A percentile compares a stretch with the other conserved stretches of the same genome.
These are phyloP conservation scores for Epirrhoe alternata DNA, from an alignment of 2,888 invertebrate genomes.

Conservation along the genomic window DNA sequence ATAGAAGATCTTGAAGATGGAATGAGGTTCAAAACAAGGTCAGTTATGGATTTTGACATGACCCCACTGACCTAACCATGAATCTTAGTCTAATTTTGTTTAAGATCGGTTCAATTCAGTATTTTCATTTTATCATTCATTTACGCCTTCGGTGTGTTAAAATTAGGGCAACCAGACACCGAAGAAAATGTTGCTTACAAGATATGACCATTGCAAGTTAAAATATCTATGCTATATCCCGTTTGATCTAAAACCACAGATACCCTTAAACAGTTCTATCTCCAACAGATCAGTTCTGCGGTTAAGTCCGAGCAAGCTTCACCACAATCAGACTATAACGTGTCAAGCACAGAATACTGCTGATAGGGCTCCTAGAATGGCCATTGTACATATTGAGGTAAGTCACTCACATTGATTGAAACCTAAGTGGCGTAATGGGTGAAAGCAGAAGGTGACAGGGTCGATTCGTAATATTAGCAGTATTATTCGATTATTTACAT, in stretches of 20 bases:
- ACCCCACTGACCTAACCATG: no score
- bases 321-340: conserved; percentile 96
- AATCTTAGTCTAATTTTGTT: no score
- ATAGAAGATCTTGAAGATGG: conserved; percentile 90
- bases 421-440: neutral
- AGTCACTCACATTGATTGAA: conserved; percentile 39
- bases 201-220: no score
- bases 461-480: no score
- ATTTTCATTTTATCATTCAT: neutral
- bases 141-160: no score
- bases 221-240: no score
- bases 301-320: conserved; percentile 92
- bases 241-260: no score
- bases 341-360: conserved; percentile 97
- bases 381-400: conserved; percentile 92
- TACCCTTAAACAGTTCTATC: neutral
- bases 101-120: neutral
- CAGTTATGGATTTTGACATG: conserved; percentile 14
- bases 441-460: neutral
- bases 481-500: no score
- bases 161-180: no score
- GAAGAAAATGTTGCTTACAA: no score
- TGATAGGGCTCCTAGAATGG: conserved; percentile 92
- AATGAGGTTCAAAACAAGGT: conserved; percentile 89
- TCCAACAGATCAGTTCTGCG: conserved; percentile 90